Percentiles rank a stretch among this genome's conserved stretches.
Evolutionary conservation across 2,113 vertebrate genomes (phyloP).

Genomic region (Cettia cetti): DNA sequence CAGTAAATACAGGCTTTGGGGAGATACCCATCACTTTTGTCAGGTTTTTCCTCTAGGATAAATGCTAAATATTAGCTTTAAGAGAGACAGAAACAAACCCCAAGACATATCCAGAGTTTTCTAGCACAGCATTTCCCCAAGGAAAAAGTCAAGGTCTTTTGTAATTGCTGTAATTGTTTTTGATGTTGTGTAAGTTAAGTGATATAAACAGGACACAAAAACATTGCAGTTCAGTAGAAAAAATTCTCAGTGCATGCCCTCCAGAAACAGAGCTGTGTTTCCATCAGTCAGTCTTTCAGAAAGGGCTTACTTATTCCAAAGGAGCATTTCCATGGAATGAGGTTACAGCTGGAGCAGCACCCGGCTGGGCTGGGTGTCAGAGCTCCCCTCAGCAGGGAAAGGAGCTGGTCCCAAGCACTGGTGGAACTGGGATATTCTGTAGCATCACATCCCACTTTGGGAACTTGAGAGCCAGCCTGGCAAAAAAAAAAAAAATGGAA

Average conservation of each 20-base stretch:
- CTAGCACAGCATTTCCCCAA: neutral
- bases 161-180: slow-evolving; percentile 60
- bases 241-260: neutral
- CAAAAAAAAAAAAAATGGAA: neutral
- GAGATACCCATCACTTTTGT: neutral
- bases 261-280: neutral
- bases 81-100: neutral
- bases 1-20: neutral
- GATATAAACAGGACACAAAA: slow-evolving; percentile 35
- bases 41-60: neutral
- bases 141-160: slow-evolving; percentile 22
- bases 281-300: neutral
- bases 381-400: neutral
- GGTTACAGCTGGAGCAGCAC: neutral
- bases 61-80: slow-evolving; percentile 26
- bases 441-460: neutral
- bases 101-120: neutral
- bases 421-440: too few relatives aligned
- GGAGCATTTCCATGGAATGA: neutral
- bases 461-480: neutral
- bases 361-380: neutral
- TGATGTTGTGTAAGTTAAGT: slow-evolving; percentile 7
- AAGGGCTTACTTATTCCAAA: neutral
- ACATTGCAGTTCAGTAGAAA: neutral
- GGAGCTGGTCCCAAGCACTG: neutral